Conservation (phyloP, 1,140 invertebrate genomes). For the Dreissena rostriformis region DNA sequence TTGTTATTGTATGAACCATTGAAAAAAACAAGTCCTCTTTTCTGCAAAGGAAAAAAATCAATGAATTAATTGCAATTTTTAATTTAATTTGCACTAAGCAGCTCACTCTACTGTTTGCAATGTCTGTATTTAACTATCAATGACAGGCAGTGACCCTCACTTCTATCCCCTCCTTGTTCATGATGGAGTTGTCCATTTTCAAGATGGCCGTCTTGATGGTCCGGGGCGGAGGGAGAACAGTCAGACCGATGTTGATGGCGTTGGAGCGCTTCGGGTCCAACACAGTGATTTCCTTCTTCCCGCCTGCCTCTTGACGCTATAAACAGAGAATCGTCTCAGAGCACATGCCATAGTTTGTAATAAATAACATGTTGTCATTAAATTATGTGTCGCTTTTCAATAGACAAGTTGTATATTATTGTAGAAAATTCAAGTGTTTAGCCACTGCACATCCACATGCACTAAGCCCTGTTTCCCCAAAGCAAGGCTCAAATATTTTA, state of each 20-base stretch:
- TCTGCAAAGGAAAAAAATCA: too few relatives aligned
- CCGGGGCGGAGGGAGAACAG: conserved; percentile 95
- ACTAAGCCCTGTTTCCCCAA: too few relatives aligned
- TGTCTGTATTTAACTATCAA: too few relatives aligned
- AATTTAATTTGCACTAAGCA: too few relatives aligned
- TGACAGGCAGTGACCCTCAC: conserved; percentile 78
- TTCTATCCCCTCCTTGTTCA: conserved; percentile 99
- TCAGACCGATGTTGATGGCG: conserved; percentile 99
- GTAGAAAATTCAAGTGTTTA: conserved; percentile 1
- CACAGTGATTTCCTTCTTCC: conserved; percentile 97
- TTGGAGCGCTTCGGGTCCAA: conserved; percentile 99
- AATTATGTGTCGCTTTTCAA: not conserved
- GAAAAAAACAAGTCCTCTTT: too few relatives aligned
- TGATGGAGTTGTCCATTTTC: conserved; percentile 99
- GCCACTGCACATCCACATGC: too few relatives aligned
- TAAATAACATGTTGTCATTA: not conserved
- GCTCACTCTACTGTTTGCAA: too few relatives aligned
- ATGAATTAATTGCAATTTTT: too few relatives aligned
- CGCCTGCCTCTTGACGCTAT: conserved; percentile 95
- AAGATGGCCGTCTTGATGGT: conserved; percentile 99
- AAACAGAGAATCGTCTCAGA: conserved; percentile 3
- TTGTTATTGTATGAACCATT: too few relatives aligned
- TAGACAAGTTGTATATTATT: not conserved
- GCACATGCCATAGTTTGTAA: not conserved
- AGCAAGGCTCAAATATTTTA: too few relatives aligned